These are phyloP conservation scores for Riptortus pedestris DNA, from an alignment of 1,140 invertebrate species.

Conservation along the genomic window DNA sequence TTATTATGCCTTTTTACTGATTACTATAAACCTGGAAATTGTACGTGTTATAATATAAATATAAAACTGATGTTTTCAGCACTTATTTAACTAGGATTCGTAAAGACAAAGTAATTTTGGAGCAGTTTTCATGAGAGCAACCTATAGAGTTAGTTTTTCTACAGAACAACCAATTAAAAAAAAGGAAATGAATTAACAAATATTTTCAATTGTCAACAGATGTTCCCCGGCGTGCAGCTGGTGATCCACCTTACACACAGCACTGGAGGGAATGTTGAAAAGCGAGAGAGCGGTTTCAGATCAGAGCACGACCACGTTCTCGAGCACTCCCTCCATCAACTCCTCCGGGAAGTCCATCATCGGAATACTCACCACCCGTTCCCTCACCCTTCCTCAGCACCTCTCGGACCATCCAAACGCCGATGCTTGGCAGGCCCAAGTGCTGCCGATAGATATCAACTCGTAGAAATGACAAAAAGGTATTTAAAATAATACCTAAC, in stretches of 20 bases:
- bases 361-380: conserved; percentile 86
- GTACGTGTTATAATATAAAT: no score
- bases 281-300: conserved; percentile 40
- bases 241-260: conserved; percentile 71
- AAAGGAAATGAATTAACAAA: no score
- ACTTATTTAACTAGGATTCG: no score
- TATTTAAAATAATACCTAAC: conserved; percentile 31
- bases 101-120: no score
- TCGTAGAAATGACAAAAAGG: conserved; percentile 76
- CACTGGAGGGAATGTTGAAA: conserved; percentile 41
- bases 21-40: no score
- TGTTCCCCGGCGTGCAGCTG: conserved; percentile 83
- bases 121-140: no score
- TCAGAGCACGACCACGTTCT: conserved; percentile 89
- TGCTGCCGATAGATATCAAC: conserved; percentile 72
- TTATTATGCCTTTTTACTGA: no score
- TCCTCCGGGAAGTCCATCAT: conserved; percentile 82
- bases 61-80: no score
- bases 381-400: conserved; percentile 86
- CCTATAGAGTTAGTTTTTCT: no score
- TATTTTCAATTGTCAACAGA: conserved; percentile 47
- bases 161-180: no score
- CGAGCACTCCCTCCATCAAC: conserved; percentile 90
- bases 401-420: conserved; percentile 79
- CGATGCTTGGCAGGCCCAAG: conserved; percentile 81